Evolutionary conservation across 2,797 vertebrate species (phyloP), one percentile per base, ranked within the genome.

Genomic region (Lepilemur ruficaudatus): DNA sequence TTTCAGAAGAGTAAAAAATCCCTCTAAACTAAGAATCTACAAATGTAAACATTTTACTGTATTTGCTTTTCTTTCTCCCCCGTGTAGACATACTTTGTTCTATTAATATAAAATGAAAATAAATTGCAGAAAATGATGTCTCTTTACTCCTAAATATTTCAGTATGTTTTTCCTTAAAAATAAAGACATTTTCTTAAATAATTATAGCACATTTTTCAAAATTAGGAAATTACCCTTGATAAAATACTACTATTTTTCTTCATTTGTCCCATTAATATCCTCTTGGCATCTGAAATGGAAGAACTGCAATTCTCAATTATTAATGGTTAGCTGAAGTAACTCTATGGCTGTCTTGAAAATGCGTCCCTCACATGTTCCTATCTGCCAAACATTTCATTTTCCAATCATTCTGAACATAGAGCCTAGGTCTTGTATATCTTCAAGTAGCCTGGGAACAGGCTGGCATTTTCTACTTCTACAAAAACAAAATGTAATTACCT

Each of bases 401-500:
- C 20, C 14, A 69, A 0, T 76, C 57, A 73, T 20, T 80, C 28
- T 87, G 35, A 79, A 75, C 25, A 18, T 0, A 95, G 17, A n/a
- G 7, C 11, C 32, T 32, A 83, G n/a, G 41, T 63, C 23, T 89
- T 70, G 1, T 18, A 7, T 32, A 20, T 35, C n/a, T 61, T 79
- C 35, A 89, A 30, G 46, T 6, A 59, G n/a, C 38, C 48, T 61
- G 3, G 32, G 70, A 23, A 70, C 43, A 50, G 2, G 35, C 18
- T 57, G 84, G 28, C 22, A 41, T 52, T 57, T 80, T 78, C 25
- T 73, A 65, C 12, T 52, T 43, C 41, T 0, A 94, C 63, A 80
- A 95, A 92, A 70, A 61, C 4, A 82, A 46, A 59, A 38, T 30
- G 23, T 46, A 22, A 57, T 99, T 98, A 99, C 99, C 98, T 93